Evolutionary conservation across 2,113 vertebrate species (phyloP).

Genomic region (Octodon degus): DNA sequence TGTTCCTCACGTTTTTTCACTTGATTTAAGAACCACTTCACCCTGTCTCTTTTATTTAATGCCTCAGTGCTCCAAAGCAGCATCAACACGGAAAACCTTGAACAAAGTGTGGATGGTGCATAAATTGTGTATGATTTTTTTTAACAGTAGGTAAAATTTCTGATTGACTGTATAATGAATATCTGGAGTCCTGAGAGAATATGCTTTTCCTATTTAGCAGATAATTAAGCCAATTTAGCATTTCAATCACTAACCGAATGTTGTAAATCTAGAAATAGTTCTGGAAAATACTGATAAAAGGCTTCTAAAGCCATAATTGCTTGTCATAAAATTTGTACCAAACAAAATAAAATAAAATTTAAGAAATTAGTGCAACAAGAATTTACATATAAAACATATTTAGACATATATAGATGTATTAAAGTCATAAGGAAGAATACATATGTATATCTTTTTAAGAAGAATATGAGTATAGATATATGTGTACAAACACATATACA

Average conservation of each 20-base stretch:
- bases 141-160: background rate
- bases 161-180: background rate
- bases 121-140: background rate
- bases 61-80: background rate
- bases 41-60: constrained; percentile 32
- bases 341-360: background rate
- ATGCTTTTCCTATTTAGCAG: background rate
- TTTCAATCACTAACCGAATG: background rate
- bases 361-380: background rate
- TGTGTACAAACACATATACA: background rate
- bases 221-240: background rate
- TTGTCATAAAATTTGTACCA: background rate
- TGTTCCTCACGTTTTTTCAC: background rate
- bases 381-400: background rate
- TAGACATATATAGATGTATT: background rate
- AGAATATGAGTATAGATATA: background rate
- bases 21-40: constrained; percentile 41
- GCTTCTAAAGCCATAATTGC: background rate
- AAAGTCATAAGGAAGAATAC: background rate
- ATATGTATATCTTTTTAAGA: background rate
- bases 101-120: background rate
- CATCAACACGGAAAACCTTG: background rate
- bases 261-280: background rate
- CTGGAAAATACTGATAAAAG: background rate
- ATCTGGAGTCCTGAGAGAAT: background rate